phyloP scores from a whole-genome alignment of 2,113 vertebrate genomes.

The Lucifuga dentata region DNA sequence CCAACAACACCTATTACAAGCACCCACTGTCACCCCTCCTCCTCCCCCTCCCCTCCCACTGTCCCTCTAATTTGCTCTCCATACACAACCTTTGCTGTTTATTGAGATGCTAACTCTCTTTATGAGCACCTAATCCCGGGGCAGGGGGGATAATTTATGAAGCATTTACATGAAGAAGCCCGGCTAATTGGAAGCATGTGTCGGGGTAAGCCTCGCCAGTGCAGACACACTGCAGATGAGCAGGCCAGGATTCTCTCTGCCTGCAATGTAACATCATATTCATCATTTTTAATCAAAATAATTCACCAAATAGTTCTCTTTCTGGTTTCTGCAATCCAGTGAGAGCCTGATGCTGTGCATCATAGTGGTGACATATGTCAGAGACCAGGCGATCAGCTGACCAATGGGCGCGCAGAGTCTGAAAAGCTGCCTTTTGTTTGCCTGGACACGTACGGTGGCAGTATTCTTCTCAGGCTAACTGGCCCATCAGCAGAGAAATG shows the following conservation, averaged over 20 bases:
- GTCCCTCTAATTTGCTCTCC: slow-evolving; percentile 90
- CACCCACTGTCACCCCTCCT: slow-evolving; percentile 9
- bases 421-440: slow-evolving; percentile 64
- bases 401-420: not conserved
- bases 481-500: slow-evolving; percentile 72
- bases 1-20: not conserved
- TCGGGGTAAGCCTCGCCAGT: slow-evolving; percentile 92
- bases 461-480: slow-evolving; percentile 71
- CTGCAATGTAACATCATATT: slow-evolving; percentile 52
- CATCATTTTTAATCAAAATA: slow-evolving; percentile 37
- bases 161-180: slow-evolving; percentile 99
- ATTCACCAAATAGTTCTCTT: not conserved
- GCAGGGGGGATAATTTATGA: slow-evolving; percentile 98
- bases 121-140: slow-evolving; percentile 98
- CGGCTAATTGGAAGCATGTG: slow-evolving; percentile 99
- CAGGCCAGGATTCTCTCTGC: slow-evolving; percentile 54
- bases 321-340: not conserved
- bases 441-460: slow-evolving; percentile 39
- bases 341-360: slow-evolving; percentile 5
- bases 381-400: slow-evolving; percentile 28
- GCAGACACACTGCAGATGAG: slow-evolving; percentile 90
- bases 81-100: slow-evolving; percentile 88
- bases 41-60: slow-evolving; percentile 52
- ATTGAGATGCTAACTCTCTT: slow-evolving; percentile 98
- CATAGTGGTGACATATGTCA: slow-evolving; percentile 42